phyloP scores from a whole-genome alignment of 2,797 vertebrate species.

The Tangara arthus region DNA sequence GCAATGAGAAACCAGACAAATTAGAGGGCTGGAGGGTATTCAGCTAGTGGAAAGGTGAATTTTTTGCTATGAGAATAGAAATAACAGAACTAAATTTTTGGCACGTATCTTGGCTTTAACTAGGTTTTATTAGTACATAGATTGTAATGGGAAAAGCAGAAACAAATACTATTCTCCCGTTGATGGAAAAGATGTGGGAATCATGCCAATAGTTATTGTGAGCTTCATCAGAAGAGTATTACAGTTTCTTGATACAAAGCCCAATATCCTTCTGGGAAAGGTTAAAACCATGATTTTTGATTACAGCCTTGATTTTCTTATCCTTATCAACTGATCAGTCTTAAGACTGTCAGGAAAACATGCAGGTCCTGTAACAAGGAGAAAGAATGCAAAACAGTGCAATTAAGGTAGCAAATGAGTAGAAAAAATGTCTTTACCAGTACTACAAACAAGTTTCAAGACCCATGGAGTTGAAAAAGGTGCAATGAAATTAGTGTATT shows the following conservation, averaged over 20 bases:
- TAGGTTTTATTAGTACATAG: background rate
- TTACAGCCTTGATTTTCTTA: background rate
- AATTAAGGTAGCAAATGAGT: background rate
- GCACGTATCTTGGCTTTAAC: background rate
- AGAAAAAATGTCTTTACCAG: background rate
- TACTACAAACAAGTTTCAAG: background rate
- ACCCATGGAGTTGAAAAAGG: background rate
- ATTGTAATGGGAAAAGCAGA: background rate
- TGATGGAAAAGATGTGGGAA: background rate
- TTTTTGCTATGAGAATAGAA: background rate
- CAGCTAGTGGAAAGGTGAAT: background rate
- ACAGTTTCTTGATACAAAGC: background rate
- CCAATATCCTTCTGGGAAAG: background rate
- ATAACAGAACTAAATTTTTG: background rate
- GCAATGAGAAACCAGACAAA: background rate
- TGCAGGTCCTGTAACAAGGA: background rate
- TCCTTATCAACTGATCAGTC: background rate
- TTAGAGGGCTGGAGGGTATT: background rate
- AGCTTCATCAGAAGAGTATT: background rate
- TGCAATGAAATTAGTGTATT: background rate
- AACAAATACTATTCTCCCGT: background rate
- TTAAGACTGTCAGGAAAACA: background rate
- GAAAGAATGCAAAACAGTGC: background rate
- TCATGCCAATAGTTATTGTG: background rate
- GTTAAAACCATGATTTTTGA: background rate